Evolutionary conservation across 2,888 invertebrate genomes (phyloP).

Genomic region (Agonopterix arenella): DNA sequence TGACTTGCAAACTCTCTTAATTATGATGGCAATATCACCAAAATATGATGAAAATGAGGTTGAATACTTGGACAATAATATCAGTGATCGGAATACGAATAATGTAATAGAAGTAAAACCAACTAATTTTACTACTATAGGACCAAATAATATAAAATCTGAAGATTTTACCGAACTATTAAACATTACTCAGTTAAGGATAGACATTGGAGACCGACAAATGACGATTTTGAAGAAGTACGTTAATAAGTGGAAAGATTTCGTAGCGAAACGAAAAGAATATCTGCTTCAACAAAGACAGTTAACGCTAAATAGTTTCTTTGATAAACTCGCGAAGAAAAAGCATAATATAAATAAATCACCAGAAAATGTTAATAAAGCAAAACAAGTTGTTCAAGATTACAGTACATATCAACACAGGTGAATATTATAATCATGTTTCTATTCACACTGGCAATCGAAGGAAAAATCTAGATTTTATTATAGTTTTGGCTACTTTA

Average conservation of each 20-base stretch:
- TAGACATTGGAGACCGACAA: conserved; percentile 31
- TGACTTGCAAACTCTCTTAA: conserved; percentile 50
- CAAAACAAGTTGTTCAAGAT: conserved; percentile 43
- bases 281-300: conserved; percentile 40
- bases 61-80: not conserved
- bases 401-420: conserved; percentile 62
- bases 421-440: conserved; percentile 22
- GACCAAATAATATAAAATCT: not conserved
- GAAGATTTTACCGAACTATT: conserved; percentile 24
- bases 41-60: conserved; percentile 24
- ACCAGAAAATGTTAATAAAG: conserved; percentile 33
- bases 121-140: no score
- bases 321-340: conserved; percentile 56
- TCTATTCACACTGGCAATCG: not conserved
- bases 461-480: not conserved
- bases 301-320: conserved; percentile 48
- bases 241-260: conserved; percentile 48
- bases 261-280: conserved; percentile 35
- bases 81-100: not conserved
- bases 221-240: conserved; percentile 42
- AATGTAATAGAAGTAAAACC: not conserved
- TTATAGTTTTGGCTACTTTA: not conserved
- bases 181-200: conserved; percentile 38
- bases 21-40: conserved; percentile 53
- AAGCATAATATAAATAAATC: conserved; percentile 30